Base-by-base conservation (phyloP, 2,113 vertebrate species). In the Thymallus thymallus region DNA sequence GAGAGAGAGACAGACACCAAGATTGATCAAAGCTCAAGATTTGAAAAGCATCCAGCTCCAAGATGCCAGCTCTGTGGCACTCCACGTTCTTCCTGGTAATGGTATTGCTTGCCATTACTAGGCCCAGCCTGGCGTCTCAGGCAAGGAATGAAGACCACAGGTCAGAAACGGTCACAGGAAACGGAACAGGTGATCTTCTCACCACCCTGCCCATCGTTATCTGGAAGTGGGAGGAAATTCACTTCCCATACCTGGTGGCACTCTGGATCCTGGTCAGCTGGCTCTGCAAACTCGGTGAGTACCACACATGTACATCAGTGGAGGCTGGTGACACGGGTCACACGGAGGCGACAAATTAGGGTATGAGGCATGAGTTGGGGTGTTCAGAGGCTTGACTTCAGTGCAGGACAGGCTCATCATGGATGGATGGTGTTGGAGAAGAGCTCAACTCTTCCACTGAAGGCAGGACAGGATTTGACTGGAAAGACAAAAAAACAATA, bases 251-350 rank as follows among this genome's bases (percentile, higher is more conserved):
- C 84, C 51, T 93, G 76, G 91, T 94, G 80, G 81, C 89, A 1
- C 74, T 93, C 3, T 94, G 93, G 93, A 23, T 94, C 68, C 78
- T 94, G 78, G 91, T 93, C 69, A 76, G 80, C 76, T 94, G 92
- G 93, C 67, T 94, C 67, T 93, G 91, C 85, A 94, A 93, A 88
- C 69, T 93, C 1, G 46, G 92, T 93, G 84, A 92, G 91, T 87
- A 60, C 75, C 48, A 51, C 5, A 51, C 1, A 51, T 14, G 48
- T 51, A 51, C 35, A 41, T 41, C 35, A 41, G 35, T 41, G 35
- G 35, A 41, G 9, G 35, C 9, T 41, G 35, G 35, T 41, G 9
- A 41, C 35, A 10, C 35, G 9, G 35, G 10, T 10, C 35, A 41
- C 35, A 41, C 2, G 9, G 35, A 41, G 35, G 10, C 0, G 9